Base-by-base conservation (phyloP, 2,888 invertebrate genomes). In the Apodemia hepburni region DNA sequence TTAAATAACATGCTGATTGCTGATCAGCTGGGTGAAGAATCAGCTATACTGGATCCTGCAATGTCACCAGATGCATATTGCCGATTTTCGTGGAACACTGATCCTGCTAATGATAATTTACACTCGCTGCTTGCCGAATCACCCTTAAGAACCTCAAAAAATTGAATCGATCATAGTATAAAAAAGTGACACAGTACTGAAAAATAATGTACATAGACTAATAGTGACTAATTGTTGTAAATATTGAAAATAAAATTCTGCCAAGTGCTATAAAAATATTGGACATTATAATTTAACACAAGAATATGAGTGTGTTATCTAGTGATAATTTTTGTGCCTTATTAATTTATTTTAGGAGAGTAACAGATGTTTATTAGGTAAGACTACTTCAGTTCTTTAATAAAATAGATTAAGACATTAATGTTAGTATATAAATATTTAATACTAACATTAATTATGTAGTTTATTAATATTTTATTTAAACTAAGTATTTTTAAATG, bases 241-340 rank as follows among this genome's bases (percentile, higher is more conserved):
- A 83, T 82, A 83, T 73, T 79, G 73, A 77, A 81, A 77, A 77
- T 71, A 75, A 76, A 83, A 80, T 81, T 82, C 82, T 83, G 81
- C 73, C 73, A 79, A 81, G 80, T 84, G 82, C 77, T 85, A 77
- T 80, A 80, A 74, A 75, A 77, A 75, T 77, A 77, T 76, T 77
- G 81, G 80, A 85, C 85, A 77, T 82, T 78, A 79, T 79, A 75
- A 75, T 80, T 81, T 79, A 73, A 84, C 80, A 79, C 79, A 80
- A 79, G 74, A 79, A 79, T 75, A 75, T 81, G 80, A 81, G 65
- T 84, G 83, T 87, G 83, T 82, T 80, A 77, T 85, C 80, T 90
- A 90, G 90, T 90, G 90, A 89, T 90, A 89, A 85, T 82, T 85
- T 81, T 88, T 82, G 90, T 91, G 90, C 91, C 91, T 91, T 91